phyloP scores from a whole-genome alignment of 2,888 invertebrate species.

The Agrilus mali region DNA sequence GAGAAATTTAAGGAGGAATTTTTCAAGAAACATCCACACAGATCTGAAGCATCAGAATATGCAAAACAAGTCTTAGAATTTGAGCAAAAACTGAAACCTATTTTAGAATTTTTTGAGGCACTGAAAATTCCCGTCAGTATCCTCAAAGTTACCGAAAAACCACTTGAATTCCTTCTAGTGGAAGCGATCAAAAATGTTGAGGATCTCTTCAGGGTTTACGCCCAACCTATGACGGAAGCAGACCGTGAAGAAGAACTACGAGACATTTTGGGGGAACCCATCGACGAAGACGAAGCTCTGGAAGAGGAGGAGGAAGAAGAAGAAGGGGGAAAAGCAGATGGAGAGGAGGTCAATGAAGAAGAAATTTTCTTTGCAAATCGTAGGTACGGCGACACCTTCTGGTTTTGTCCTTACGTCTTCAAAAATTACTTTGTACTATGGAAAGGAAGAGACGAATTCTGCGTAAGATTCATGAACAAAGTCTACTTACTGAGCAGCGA shows the following conservation, averaged over 20 bases:
- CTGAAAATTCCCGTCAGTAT: constrained; percentile 17
- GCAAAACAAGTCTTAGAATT: neutral
- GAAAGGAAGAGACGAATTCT: constrained; percentile 46
- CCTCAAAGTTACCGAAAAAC: constrained; percentile 21
- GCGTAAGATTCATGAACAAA: constrained; percentile 40
- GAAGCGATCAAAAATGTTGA: constrained; percentile 24
- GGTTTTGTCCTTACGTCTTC: constrained; percentile 51
- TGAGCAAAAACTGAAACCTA: neutral
- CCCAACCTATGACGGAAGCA: constrained; percentile 37
- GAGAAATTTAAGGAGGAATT: neutral
- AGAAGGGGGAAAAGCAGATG: constrained; percentile 23
- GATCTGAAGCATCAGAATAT: too few species aligned
- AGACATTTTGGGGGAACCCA: constrained; percentile 32
- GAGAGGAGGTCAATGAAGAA: constrained; percentile 10
- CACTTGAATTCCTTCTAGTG: constrained; percentile 20
- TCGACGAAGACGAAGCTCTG: constrained; percentile 32
- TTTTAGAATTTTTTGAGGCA: constrained; percentile 18
- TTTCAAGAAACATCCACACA: constrained; percentile 6
- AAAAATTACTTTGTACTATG: constrained; percentile 41
- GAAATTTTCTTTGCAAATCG: constrained; percentile 21
- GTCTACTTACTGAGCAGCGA: constrained; percentile 41
- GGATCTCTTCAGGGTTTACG: constrained; percentile 29
- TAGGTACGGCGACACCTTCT: constrained; percentile 42
- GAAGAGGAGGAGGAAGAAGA: constrained; percentile 30
- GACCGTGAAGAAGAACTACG: constrained; percentile 37